phyloP scores from a whole-genome alignment of 2,888 invertebrate species.

The Polydesmus complanatus region DNA sequence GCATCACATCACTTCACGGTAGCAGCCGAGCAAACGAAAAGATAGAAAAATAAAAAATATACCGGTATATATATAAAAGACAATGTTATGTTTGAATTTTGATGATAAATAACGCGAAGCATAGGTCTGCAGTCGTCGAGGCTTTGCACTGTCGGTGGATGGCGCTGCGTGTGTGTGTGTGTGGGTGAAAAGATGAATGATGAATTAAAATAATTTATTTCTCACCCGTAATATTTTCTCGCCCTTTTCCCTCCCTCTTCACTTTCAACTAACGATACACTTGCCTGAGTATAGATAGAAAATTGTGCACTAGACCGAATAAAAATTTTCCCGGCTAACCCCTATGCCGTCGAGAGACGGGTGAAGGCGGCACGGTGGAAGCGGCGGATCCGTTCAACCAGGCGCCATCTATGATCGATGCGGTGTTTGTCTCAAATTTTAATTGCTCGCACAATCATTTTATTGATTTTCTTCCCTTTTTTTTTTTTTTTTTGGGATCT shows the following conservation, averaged over 20 bases:
- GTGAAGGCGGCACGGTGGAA: background rate
- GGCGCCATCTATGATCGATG: background rate
- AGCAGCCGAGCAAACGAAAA: too few relatives aligned
- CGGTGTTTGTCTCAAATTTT: background rate
- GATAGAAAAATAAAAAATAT: too few relatives aligned
- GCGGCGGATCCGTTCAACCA: background rate
- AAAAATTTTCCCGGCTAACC: background rate
- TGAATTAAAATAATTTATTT: background rate
- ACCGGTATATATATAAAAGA: too few relatives aligned
- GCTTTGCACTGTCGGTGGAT: too few relatives aligned
- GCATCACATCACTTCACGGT: too few relatives aligned
- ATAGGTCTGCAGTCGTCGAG: background rate
- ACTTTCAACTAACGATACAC: background rate
- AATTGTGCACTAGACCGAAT: background rate
- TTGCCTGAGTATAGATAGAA: background rate
- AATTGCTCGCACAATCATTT: background rate
- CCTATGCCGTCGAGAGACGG: too few relatives aligned
- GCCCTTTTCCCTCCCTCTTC: background rate
- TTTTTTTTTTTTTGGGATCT: too few relatives aligned
- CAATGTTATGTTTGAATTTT: background rate
- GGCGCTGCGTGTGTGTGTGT: background rate
- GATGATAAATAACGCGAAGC: background rate
- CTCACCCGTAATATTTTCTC: background rate
- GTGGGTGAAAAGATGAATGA: background rate
- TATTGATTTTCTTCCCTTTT: background rate